Evolutionary conservation across 2,888 invertebrate genomes (phyloP), one percentile per base, ranked within the genome.

Genomic region (Hypolimnas misippus): DNA sequence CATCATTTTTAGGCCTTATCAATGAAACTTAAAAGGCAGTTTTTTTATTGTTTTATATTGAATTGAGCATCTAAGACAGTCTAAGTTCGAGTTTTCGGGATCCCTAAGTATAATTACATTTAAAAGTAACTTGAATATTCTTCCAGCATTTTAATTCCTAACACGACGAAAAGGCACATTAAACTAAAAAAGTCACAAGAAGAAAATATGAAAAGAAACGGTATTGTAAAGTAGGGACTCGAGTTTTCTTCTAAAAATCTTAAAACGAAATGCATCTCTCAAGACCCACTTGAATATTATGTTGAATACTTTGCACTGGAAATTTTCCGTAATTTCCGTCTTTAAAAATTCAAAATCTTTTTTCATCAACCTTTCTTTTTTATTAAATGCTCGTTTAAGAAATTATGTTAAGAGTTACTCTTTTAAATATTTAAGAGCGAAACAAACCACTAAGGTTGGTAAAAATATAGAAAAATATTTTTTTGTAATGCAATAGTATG

Each of bases 171-270:
- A 42, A 16, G 14, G 17, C 42, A 42, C 16, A 17, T 17, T 38
- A 38, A 12, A 17, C 42, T 17, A 42, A 16, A 17, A 42, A 17
- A 42, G 17, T 40, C 8, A 7, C 14, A 29, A 25, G 31, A 50
- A 29, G 40, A 59, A 59, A 53, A 53, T 16, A 12, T 44, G 8
- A 44, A 44, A 42, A 17, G 10, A 17, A 44, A 46, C 29, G 35
- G 46, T 53, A 54, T 49, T 29, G 29, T 19, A 60, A 33, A 54
- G 46, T 25, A 52, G 42, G 25, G 19, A 14, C 53, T 17, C 17
- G 17, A 54, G 59, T 54, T 53, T 46, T 29, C 44, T 59, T 59
- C 25, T 33, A 33, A 21, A 53, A 16, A 29, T 35, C 59, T 59
- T 53, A 52, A 53, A 33, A 33, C 59, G 42, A 44, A 44, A 44